Evolutionary conservation across 2,113 vertebrate genomes (phyloP).

Genomic region (Salminus brasiliensis): DNA sequence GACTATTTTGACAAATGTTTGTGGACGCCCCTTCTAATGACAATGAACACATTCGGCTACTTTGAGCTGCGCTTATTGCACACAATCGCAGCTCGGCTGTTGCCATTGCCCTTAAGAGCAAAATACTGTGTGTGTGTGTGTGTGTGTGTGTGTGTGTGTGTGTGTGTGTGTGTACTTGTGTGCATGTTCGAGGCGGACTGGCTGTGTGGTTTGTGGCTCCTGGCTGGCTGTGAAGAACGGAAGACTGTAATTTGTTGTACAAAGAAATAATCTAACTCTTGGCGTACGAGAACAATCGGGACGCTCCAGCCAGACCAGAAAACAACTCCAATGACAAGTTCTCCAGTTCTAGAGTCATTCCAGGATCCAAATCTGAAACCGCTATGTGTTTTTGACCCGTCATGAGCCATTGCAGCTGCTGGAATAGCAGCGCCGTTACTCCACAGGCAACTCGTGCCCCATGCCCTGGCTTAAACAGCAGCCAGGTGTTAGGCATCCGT

Average conservation of each 20-base stretch:
- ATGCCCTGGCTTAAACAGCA: background rate
- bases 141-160: constrained; percentile 14
- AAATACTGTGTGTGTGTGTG: constrained; percentile 22
- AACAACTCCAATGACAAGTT: background rate
- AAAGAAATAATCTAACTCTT: constrained; percentile 28
- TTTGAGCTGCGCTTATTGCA: too few relatives aligned
- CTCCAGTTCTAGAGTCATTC: background rate
- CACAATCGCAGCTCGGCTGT: too few relatives aligned
- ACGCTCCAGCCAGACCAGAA: constrained; percentile 5
- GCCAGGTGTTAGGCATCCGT: background rate
- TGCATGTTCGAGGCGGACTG: constrained; percentile 41
- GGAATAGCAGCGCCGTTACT: background rate
- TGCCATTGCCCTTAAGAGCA: constrained; percentile 8
- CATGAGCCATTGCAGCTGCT: background rate
- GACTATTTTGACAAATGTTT: too few relatives aligned
- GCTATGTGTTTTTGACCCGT: constrained; percentile 1
- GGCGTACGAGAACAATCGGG: constrained; percentile 16
- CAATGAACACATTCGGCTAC: too few relatives aligned
- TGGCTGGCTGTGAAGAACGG: constrained; percentile 57
- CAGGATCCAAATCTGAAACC: constrained; percentile 16
- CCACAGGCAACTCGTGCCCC: background rate
- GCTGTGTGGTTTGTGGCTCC: constrained; percentile 57
- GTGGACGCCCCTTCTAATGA: too few relatives aligned
- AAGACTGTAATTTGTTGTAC: constrained; percentile 60
- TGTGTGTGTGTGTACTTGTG: constrained; percentile 24